Base-by-base conservation (phyloP, 2,888 invertebrate genomes). In the Panzeria rudis region DNA sequence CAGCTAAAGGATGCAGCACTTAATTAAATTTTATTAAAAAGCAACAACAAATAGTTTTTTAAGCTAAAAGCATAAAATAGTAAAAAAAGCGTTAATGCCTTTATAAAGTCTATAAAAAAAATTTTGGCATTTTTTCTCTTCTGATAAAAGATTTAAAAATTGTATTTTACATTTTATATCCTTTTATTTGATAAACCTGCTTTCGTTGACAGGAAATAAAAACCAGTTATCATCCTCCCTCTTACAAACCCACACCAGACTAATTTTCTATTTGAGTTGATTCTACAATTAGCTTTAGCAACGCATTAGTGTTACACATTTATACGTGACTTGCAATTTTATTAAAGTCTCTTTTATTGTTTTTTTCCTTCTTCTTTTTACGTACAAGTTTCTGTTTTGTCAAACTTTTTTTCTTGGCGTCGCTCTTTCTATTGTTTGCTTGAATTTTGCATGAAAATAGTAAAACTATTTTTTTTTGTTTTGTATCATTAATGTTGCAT, bases 231-330 rank as follows among this genome's bases (percentile, higher is more conserved):
- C 25, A 7, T 20, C 20, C 54, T 32, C 15, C 7, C 17, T 20
- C 8, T 32, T 15, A n/a, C 13, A 7, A 25, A 32, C 29, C 6
- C 32, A 32, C 50, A 35, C 38, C 20, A 11, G 44, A 7, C 41
- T 59, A 29, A 71, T 59, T 71, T 56, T 69, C 35, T 61, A 20
- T 75, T 76, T 25, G 64, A 76, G 71, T 77, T 81, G 56, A 64
- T 77, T 81, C 71, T 72, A 71, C 84, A 84, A 84, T 81, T 84
- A 84, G 76, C 81, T 72, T 64, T 72, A 76, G 61, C 69, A 56
- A 54, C 71, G 76, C 84, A 84, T 84, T 84, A 84, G 81, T 81
- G 75, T 71, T 81, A 73, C 73, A 86, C 66, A 35, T 56, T 56
- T 76, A 11, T 76, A 76, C 82, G 82, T 82, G 82, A 82, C 76